A percentile compares a stretch with the other conserved stretches of the same genome.
Evolutionary conservation across 2,888 invertebrate species (phyloP).

Genomic region (Drosophila cracens): DNA sequence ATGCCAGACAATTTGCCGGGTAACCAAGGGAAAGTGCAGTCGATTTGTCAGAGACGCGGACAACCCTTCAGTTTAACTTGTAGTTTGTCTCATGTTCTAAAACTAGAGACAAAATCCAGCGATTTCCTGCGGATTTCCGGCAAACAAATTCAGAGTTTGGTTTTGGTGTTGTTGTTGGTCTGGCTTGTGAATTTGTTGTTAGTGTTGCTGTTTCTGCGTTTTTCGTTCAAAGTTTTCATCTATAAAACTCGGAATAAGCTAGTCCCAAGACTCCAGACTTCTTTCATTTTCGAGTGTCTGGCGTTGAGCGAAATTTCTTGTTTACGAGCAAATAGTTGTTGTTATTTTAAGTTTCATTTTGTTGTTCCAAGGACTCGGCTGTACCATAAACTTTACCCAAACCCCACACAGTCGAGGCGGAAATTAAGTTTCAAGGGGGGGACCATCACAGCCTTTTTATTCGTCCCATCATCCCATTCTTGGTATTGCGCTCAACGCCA

Average conservation of each 20-base stretch:
- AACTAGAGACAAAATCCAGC: slow-evolving; percentile 68
- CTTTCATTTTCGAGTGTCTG: slow-evolving; percentile 72
- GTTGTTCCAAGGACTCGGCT: slow-evolving; percentile 75
- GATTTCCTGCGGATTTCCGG: slow-evolving; percentile 79
- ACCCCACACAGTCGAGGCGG: slow-evolving; percentile 55
- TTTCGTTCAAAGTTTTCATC: slow-evolving; percentile 43
- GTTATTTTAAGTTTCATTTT: slow-evolving; percentile 81
- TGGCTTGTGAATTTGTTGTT: slow-evolving; percentile 25
- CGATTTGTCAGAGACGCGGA: slow-evolving; percentile 51
- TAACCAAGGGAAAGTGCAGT: slow-evolving; percentile 39
- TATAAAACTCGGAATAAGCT: slow-evolving; percentile 41
- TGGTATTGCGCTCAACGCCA: slow-evolving; percentile 2
- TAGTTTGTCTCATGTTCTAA: slow-evolving; percentile 22
- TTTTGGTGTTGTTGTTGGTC: slow-evolving; percentile 52
- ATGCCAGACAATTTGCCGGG: slow-evolving; percentile 59
- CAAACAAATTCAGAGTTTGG: slow-evolving; percentile 77
- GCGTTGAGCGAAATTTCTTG: slow-evolving; percentile 78
- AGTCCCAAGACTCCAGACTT: slow-evolving; percentile 54
- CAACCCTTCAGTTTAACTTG: slow-evolving; percentile 64
- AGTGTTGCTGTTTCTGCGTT: slow-evolving; percentile 11
- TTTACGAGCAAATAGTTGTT: slow-evolving; percentile 80
- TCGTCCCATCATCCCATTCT: slow-evolving; percentile 1
- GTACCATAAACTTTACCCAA: slow-evolving; percentile 64
- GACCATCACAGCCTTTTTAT: slow-evolving; percentile 29
- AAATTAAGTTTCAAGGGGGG: slow-evolving; percentile 74